phyloP scores from a whole-genome alignment of 53 echinoderm and acorn worm species.

The Echinometra lucunter region DNA sequence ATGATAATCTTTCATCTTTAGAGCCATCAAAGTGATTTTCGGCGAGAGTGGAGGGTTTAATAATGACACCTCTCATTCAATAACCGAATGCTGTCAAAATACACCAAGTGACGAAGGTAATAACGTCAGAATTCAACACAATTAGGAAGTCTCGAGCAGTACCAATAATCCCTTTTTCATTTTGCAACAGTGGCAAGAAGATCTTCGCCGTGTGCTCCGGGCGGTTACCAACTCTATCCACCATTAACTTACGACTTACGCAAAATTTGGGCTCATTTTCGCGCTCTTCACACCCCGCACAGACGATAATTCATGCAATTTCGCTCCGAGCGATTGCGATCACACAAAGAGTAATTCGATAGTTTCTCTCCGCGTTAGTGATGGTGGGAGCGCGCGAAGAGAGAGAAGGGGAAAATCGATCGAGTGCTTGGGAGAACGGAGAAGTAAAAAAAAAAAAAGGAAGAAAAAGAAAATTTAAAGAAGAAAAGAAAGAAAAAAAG shows the following conservation, averaged over 20 bases:
- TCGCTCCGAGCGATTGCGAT: slow-evolving; percentile 65
- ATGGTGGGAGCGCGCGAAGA: neutral
- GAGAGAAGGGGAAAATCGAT: slow-evolving; percentile 53
- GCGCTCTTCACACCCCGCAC: slow-evolving; percentile 58
- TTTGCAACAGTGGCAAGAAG: slow-evolving; percentile 37
- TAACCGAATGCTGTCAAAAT: slow-evolving; percentile 55
- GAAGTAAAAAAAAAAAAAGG: neutral
- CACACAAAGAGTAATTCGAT: slow-evolving; percentile 71
- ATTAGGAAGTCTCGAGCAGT: slow-evolving; percentile 53
- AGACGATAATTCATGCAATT: slow-evolving; percentile 64
- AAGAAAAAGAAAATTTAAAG: no score
- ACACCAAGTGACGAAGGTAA: slow-evolving; percentile 19
- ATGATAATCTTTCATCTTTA: slow-evolving; percentile 55
- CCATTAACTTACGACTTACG: slow-evolving; percentile 68
- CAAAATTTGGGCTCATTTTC: slow-evolving; percentile 68
- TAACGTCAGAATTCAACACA: slow-evolving; percentile 56
- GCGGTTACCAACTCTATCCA: slow-evolving; percentile 50
- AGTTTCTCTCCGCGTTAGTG: slow-evolving; percentile 54
- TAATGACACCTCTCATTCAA: slow-evolving; percentile 55
- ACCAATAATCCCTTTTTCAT: slow-evolving; percentile 19
- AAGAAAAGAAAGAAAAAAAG: neutral
- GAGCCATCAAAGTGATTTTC: slow-evolving; percentile 41
- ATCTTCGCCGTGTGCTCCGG: neutral
- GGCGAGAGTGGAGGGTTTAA: slow-evolving; percentile 40
- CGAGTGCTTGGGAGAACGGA: slow-evolving; percentile 24